Evolutionary conservation across 1,140 invertebrate genomes (phyloP).

Genomic region (Proctacanthus coquilletti): DNA sequence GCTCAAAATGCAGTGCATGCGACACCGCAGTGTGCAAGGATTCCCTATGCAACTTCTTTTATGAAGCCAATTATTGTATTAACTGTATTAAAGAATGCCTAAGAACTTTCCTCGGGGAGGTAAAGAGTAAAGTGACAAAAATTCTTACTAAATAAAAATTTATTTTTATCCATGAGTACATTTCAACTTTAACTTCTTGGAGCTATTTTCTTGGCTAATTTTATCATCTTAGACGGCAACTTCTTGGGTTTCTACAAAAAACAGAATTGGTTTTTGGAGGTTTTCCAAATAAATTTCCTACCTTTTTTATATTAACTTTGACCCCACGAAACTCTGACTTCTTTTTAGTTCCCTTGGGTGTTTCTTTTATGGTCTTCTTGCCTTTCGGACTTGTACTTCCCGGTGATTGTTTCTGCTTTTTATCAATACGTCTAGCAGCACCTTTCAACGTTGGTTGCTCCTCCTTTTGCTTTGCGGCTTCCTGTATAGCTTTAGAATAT

Average conservation of each 20-base stretch:
- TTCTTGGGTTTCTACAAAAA: slow-evolving; percentile 10
- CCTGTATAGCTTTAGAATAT: no score
- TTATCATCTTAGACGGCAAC: slow-evolving; percentile 13
- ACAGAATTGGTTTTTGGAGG: slow-evolving; percentile 8
- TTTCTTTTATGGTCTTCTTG: background rate
- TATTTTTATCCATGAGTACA: no score
- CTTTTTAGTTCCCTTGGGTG: background rate
- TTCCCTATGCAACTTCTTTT: no score
- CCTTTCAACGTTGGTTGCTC: background rate
- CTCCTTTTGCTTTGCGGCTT: slow-evolving; percentile 14
- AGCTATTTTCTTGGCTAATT: slow-evolving; percentile 26
- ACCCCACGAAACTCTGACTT: background rate
- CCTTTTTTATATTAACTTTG: slow-evolving; percentile 1
- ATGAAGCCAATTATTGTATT: no score
- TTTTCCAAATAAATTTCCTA: slow-evolving; percentile 4
- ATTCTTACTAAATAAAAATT: no score
- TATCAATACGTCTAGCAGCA: background rate
- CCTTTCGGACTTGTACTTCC: background rate
- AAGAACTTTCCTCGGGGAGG: no score
- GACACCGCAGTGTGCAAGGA: no score
- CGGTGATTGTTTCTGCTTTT: background rate
- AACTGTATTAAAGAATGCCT: no score
- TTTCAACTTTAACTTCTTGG: no score
- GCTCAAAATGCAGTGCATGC: no score
- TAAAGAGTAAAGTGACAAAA: no score